Percentiles rank a stretch among this genome's conserved stretches.
These are phyloP conservation scores for Eurosta solidaginis DNA, from an alignment of 1,140 invertebrate genomes.

Conservation along the genomic window DNA sequence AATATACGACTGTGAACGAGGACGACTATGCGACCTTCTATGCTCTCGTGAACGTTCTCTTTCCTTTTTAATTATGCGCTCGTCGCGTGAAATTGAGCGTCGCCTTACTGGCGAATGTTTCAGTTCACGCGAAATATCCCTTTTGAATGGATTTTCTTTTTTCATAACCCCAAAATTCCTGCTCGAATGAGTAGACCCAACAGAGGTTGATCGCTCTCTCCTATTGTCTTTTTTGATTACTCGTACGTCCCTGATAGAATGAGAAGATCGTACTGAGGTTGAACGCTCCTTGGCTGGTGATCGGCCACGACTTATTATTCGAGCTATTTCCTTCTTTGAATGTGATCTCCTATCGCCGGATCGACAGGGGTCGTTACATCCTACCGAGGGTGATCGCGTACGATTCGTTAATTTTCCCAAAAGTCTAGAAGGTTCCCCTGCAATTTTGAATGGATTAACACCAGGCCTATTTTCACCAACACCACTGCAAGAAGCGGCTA, in stretches of 20 bases:
- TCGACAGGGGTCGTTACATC: not conserved
- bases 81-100: not conserved
- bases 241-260: not conserved
- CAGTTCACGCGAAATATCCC: not conserved
- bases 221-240: not conserved
- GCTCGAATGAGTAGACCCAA: not conserved
- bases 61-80: not conserved
- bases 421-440: not conserved
- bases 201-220: not conserved
- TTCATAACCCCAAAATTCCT: not conserved
- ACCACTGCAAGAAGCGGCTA: not conserved
- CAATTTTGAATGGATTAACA: conserved; percentile 21
- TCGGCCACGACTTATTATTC: not conserved
- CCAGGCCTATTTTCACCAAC: not conserved
- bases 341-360: not conserved
- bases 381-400: not conserved
- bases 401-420: not conserved
- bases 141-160: not conserved
- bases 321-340: not conserved
- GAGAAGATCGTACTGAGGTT: conserved; percentile 1
- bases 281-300: not conserved
- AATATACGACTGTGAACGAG: not conserved
- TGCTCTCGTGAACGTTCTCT: not conserved
- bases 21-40: not conserved
- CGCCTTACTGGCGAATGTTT: not conserved